Evolutionary conservation across 2,113 vertebrate species (phyloP).

Genomic region (Elachura formosa): DNA sequence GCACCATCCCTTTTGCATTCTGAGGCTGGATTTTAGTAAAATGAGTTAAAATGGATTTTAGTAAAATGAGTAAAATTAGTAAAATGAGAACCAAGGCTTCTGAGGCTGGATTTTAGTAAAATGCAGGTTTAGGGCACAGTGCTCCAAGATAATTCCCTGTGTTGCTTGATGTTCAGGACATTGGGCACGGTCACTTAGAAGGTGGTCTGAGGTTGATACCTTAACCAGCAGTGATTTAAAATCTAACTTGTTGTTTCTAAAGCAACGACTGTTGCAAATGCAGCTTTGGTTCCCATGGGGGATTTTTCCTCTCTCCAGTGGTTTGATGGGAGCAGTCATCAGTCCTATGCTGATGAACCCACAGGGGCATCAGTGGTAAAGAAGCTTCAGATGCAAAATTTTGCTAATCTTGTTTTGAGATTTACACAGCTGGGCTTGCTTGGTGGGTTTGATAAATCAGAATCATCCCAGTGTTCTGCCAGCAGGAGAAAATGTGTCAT

Average conservation of each 20-base stretch:
- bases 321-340: background rate
- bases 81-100: too few relatives aligned
- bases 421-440: background rate
- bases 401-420: background rate
- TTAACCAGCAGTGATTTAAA: background rate
- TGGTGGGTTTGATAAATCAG: background rate
- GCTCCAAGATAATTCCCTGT: background rate
- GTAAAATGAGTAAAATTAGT: too few relatives aligned
- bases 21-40: background rate
- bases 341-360: background rate
- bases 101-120: background rate
- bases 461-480: conserved; percentile 1
- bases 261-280: background rate
- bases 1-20: background rate
- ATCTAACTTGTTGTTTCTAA: background rate
- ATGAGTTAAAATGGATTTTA: too few relatives aligned
- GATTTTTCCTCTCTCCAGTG: background rate
- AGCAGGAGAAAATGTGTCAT: background rate
- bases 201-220: background rate
- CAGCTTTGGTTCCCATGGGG: background rate
- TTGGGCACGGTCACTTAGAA: background rate
- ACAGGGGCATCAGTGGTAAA: background rate
- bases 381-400: background rate
- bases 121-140: background rate
- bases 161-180: background rate